Percentiles rank a stretch among this genome's conserved stretches.
Conservation (phyloP, 2,113 vertebrate genomes). For the Salvator merianae region DNA sequence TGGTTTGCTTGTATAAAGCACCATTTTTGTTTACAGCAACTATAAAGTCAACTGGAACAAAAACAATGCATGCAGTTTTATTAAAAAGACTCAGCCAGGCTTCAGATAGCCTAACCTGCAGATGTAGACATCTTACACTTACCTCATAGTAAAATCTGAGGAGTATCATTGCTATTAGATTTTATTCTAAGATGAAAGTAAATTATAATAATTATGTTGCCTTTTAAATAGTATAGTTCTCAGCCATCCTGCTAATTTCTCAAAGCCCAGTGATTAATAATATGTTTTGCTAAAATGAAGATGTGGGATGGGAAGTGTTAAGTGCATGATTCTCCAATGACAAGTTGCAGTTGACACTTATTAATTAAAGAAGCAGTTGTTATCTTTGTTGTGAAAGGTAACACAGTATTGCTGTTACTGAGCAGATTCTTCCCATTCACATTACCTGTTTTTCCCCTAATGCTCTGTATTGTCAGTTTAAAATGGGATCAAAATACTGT, state of each 20-base stretch:
- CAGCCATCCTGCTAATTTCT: not conserved
- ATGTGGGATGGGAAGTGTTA: not conserved
- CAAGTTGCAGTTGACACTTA: not conserved
- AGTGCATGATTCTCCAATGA: not conserved
- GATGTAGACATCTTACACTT: too few relatives aligned
- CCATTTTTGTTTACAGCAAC: too few relatives aligned
- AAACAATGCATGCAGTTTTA: too few relatives aligned
- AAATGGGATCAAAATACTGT: not conserved
- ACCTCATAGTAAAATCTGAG: too few relatives aligned
- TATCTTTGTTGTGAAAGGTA: not conserved
- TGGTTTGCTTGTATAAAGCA: too few relatives aligned
- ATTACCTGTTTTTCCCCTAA: not conserved
- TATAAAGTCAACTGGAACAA: too few relatives aligned
- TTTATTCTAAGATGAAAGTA: not conserved
- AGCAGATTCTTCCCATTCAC: not conserved
- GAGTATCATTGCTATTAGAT: not conserved
- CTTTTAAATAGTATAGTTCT: not conserved
- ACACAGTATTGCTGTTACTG: too few relatives aligned
- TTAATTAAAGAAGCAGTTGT: not conserved
- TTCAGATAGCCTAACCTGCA: too few relatives aligned
- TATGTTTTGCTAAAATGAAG: not conserved
- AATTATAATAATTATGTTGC: not conserved
- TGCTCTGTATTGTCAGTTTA: not conserved
- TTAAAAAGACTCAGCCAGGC: too few relatives aligned
- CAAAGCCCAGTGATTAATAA: not conserved